Percentiles rank a stretch among this genome's conserved stretches.
phyloP scores from a whole-genome alignment of 35 echinoderm and acorn worm species.

The Ptychodera flava region DNA sequence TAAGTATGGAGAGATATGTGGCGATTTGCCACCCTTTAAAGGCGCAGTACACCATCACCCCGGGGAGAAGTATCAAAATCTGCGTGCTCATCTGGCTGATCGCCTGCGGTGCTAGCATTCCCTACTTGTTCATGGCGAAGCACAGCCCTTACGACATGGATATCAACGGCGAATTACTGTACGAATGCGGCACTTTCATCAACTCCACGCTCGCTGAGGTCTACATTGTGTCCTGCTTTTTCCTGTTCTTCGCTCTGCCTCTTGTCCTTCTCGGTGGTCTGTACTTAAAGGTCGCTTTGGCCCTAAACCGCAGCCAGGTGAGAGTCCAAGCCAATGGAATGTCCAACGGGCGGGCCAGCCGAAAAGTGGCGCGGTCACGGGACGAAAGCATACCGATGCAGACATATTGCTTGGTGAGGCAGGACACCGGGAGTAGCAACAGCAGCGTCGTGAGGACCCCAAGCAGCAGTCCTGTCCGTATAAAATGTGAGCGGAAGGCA shows the following conservation, averaged over 20 bases:
- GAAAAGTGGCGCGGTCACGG: not conserved
- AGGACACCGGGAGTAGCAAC: not conserved
- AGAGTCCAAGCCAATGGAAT: not conserved
- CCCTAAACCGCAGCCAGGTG: not conserved
- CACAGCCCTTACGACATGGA: not conserved
- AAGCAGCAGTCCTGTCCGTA: not conserved
- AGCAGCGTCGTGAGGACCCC: not conserved
- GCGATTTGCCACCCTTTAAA: constrained; percentile 86
- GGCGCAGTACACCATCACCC: constrained; percentile 70
- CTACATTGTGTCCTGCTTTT: not conserved
- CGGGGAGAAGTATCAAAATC: constrained; percentile 50
- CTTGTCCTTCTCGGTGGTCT: not conserved
- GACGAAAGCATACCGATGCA: not conserved
- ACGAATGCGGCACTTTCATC: not conserved
- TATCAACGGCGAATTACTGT: not conserved
- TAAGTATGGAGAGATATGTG: constrained; percentile 77
- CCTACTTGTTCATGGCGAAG: not conserved
- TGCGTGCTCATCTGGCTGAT: constrained; percentile 67
- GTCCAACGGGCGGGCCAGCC: not conserved
- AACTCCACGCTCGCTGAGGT: not conserved
- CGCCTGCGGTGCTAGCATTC: not conserved
- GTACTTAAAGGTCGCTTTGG: not conserved
- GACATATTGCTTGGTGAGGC: not conserved
- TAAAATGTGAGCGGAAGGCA: too few species aligned
- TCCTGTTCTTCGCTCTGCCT: not conserved